Evolutionary conservation across 2,797 vertebrate species (phyloP).

Genomic region (Falco berigora): DNA sequence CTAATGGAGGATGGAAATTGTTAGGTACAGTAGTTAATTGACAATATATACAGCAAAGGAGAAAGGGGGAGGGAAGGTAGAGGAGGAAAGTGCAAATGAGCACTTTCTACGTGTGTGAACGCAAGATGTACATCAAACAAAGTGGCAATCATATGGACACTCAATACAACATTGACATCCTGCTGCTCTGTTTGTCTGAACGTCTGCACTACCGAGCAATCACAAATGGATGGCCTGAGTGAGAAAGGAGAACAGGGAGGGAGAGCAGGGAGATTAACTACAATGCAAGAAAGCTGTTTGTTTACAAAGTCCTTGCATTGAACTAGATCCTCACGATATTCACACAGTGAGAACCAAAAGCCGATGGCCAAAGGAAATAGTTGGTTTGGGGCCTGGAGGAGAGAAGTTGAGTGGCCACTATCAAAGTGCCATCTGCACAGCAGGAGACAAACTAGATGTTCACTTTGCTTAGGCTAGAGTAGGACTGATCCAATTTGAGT

Average conservation of each 20-base stretch:
- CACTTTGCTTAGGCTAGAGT: neutral
- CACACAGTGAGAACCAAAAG: neutral
- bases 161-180: constrained; percentile 38
- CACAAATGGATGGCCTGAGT: constrained; percentile 34
- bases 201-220: neutral
- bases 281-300: neutral
- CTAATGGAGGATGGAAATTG: constrained; percentile 10
- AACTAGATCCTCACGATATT: neutral
- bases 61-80: constrained; percentile 4
- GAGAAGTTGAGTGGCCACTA: neutral
- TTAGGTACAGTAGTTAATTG: constrained; percentile 40
- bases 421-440: neutral
- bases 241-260: neutral
- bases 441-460: neutral
- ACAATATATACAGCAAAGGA: constrained; percentile 41
- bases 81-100: neutral
- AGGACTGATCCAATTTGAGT: neutral
- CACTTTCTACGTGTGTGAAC: neutral
- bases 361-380: neutral
- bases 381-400: neutral
- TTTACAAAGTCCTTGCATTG: neutral
- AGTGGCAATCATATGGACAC: constrained; percentile 36
- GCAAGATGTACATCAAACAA: constrained; percentile 44
- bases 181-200: constrained; percentile 28
- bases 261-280: neutral